Evolutionary conservation across 2,888 invertebrate genomes (phyloP).

Genomic region (Rhamphomyia laevipes): DNA sequence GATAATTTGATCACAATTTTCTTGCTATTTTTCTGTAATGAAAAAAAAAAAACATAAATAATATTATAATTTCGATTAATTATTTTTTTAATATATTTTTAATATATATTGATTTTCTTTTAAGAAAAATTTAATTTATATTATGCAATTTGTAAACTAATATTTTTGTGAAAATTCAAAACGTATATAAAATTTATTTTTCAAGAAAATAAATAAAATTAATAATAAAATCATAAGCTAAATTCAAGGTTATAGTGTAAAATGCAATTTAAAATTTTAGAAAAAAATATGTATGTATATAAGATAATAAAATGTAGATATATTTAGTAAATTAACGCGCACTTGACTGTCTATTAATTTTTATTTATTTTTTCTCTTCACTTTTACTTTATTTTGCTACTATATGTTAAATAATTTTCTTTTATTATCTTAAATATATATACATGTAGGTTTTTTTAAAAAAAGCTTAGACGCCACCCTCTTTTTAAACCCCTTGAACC

Average conservation of each 20-base stretch:
- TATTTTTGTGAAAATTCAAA: no score
- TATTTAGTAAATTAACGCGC: not conserved
- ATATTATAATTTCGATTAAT: not conserved
- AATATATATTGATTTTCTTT: no score
- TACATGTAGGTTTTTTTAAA: not conserved
- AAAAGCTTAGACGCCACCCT: no score
- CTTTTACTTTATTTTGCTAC: not conserved
- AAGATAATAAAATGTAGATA: not conserved
- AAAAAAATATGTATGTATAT: not conserved
- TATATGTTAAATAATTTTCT: not conserved
- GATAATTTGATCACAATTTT: no score
- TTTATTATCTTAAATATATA: not conserved
- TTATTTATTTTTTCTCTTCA: not conserved
- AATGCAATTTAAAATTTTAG: not conserved
- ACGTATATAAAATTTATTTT: no score
- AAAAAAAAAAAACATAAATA: not conserved
- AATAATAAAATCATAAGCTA: not conserved
- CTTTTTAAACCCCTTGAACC: no score
- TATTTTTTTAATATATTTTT: no score
- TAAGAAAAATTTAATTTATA: no score
- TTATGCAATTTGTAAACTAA: no score
- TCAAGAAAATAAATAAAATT: not conserved
- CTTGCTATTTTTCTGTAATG: not conserved
- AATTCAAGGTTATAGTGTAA: not conserved
- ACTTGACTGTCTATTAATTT: not conserved